These are phyloP conservation scores for Calephelis perditalis DNA, from an alignment of 2,888 invertebrate species.

Conservation along the genomic window DNA sequence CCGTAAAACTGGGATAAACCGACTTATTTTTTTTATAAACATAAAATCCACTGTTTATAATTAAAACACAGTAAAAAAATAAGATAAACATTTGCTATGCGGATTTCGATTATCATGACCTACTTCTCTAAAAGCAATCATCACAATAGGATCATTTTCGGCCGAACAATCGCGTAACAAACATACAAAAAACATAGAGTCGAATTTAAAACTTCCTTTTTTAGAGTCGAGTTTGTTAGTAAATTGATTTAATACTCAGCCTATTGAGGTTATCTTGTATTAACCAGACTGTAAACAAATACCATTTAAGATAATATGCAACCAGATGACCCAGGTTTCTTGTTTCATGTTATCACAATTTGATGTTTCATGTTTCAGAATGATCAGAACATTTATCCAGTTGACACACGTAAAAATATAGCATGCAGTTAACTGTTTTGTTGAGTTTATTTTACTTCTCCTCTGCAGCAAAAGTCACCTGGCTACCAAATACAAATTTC, in stretches of 20 bases:
- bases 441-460: slow-evolving; percentile 35
- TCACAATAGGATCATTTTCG: too few species aligned
- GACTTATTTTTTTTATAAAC: too few species aligned
- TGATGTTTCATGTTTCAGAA: background rate
- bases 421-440: slow-evolving; percentile 18
- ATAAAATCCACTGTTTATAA: too few species aligned
- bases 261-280: background rate
- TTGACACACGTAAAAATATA: slow-evolving; percentile 1
- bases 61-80: too few species aligned
- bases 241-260: background rate
- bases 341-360: background rate
- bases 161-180: too few species aligned
- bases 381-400: slow-evolving; percentile 3
- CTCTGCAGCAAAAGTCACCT: slow-evolving; percentile 48
- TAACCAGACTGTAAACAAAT: background rate
- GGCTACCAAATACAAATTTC: slow-evolving; percentile 57
- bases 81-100: too few species aligned
- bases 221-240: too few species aligned
- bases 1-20: too few species aligned
- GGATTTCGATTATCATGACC: too few species aligned
- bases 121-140: too few species aligned
- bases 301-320: background rate
- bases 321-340: background rate
- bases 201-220: too few species aligned
- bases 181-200: too few species aligned